These are phyloP conservation scores for Calycopis cecrops DNA, from an alignment of 1,140 invertebrate genomes.

Conservation along the genomic window DNA sequence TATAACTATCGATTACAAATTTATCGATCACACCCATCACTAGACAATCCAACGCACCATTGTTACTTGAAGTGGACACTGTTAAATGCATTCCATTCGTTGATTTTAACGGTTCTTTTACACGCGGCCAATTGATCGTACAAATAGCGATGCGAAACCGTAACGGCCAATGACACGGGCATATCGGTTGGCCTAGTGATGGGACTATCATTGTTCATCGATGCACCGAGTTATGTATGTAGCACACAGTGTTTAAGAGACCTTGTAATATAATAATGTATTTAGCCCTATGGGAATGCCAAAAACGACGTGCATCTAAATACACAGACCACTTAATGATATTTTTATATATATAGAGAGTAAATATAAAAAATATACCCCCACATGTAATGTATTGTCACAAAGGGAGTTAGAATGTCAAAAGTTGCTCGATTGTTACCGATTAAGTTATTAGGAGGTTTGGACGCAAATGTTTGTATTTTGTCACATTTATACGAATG, in stretches of 20 bases:
- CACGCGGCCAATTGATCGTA: background rate
- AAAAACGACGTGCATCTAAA: slow-evolving; percentile 30
- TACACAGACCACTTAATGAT: slow-evolving; percentile 39
- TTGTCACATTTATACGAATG: slow-evolving; percentile 72
- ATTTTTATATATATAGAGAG: slow-evolving; percentile 31
- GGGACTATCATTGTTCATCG: slow-evolving; percentile 53
- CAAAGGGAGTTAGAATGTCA: slow-evolving; percentile 62
- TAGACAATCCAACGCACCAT: slow-evolving; percentile 22
- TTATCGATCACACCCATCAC: slow-evolving; percentile 7
- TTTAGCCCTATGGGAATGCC: slow-evolving; percentile 22
- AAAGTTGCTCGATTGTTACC: slow-evolving; percentile 68
- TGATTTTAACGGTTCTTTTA: slow-evolving; percentile 24
- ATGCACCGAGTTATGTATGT: slow-evolving; percentile 37
- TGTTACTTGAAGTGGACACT: slow-evolving; percentile 51
- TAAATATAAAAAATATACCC: too few species aligned
- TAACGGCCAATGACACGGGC: background rate
- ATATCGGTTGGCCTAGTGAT: background rate
- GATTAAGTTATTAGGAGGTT: slow-evolving; percentile 50
- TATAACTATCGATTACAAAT: slow-evolving; percentile 30
- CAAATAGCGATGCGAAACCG: too few species aligned
- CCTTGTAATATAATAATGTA: slow-evolving; percentile 5
- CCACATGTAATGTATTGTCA: slow-evolving; percentile 48
- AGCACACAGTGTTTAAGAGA: slow-evolving; percentile 12
- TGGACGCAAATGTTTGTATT: slow-evolving; percentile 70
- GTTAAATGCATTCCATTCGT: slow-evolving; percentile 68